Evolutionary conservation across 1,140 invertebrate species (phyloP), one percentile per base, ranked within the genome.

Genomic region (Cydia splendana): DNA sequence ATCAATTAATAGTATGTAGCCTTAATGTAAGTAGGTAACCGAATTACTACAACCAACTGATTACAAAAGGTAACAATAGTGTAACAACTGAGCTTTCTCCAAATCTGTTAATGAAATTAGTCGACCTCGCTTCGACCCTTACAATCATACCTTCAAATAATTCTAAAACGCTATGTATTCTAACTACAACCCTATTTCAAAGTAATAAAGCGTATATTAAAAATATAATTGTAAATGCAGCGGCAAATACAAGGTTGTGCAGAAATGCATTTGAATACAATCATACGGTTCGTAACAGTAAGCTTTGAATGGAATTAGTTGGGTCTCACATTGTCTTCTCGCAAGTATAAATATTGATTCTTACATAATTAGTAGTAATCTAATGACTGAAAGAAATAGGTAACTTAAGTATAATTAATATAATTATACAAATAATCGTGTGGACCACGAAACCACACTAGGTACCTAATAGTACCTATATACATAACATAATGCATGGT

Each of bases 101-200:
- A 42, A 71, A 71, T 71, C 34, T 71, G 67, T 71, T 71, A 71
- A 71, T 42, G 30, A 71, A 71, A 71, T 71, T 45, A 71, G 38
- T 15, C n/a, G 67, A 71, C 67, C 67, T 71, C 38, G 2, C 67
- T 38, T 20, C 30, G 34, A 18, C 67, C 38, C 7, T 2, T 28
- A 15, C 30, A 69, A 69, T 15, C 4, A 4, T 71, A 38, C 67
- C 34, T 18, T 10, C 7, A 71, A 10, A 57, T 18, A 57, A 15
- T 18, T 62, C 34, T 18, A 42, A 71, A 45, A 9, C 6, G 2
- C 18, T 42, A 12, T 1, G 10, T 20, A 10, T 18, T 18, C 38
- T 20, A 71, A 45, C 5, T 71, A 10, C 1, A 71, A 15, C 5
- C 30, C 1, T 71, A 42, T 7, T 18, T 3, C n/a, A 20, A 38